These are phyloP conservation scores for Eupristina koningsbergeri DNA, from an alignment of 1,140 invertebrate genomes.

Conservation along the genomic window DNA sequence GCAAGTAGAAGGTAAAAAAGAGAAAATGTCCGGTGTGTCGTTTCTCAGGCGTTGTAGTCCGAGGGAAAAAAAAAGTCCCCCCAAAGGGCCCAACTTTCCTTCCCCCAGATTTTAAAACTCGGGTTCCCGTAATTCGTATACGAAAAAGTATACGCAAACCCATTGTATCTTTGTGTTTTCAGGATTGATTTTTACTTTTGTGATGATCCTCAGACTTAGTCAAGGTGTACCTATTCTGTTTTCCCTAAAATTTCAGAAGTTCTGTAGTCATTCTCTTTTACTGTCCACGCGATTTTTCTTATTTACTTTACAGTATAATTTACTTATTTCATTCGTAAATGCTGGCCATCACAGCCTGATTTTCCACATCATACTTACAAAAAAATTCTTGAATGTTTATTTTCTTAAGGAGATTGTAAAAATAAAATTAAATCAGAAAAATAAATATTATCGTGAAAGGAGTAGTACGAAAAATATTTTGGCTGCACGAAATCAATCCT, in stretches of 20 bases:
- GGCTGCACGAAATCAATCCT: background rate
- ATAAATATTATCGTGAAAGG: background rate
- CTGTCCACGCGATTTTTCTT: background rate
- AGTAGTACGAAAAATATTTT: background rate
- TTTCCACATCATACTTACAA: background rate
- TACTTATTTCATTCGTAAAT: background rate
- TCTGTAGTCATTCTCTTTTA: background rate
- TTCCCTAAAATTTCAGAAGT: slow-evolving; percentile 4
- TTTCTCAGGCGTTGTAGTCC: background rate
- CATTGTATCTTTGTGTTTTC: slow-evolving; percentile 15
- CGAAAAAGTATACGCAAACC: slow-evolving; percentile 2
- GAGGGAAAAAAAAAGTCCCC: background rate
- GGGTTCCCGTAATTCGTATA: background rate
- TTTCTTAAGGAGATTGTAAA: background rate
- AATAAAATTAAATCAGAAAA: background rate
- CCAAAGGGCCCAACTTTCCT: background rate
- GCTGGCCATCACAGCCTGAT: background rate
- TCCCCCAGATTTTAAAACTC: background rate
- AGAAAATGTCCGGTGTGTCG: background rate
- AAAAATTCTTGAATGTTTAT: too few relatives aligned
- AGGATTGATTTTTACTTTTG: slow-evolving; percentile 14
- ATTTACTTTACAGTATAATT: background rate
- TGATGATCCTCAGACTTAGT: slow-evolving; percentile 15
- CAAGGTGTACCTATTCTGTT: background rate
- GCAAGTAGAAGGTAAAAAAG: background rate